Base-by-base conservation (phyloP, 2,888 invertebrate species). In the Deilephila porcellus region DNA sequence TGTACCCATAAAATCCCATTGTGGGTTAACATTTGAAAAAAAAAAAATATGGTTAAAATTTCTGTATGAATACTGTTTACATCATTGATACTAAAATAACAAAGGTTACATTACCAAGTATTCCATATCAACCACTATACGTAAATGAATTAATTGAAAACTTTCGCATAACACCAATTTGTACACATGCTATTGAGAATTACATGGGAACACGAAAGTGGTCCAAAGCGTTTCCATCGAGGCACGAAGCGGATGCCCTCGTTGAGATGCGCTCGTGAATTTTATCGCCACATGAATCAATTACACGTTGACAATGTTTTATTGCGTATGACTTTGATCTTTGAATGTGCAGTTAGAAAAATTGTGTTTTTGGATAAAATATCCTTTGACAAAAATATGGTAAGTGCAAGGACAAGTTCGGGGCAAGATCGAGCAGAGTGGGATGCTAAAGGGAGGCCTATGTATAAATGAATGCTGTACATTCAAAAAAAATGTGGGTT, bases 151-250 rank as follows among this genome's bases (percentile, higher is more conserved):
- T 25, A 25, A 45, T 8, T 63, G 67, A 67, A 67, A 52, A 67
- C 67, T 67, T 67, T 67, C 67, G 17, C 45, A 52, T 67, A 67
- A 67, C 25, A 20, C 52, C 67, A 67, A 67, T 67, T 52, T 67
- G 52, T 11, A 20, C 45, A 37, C 52, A 52, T 52, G 52, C 64
- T 25, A 67, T 67, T 67, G 52, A 67, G 14, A 63, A 25, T 67
- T 67, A 52, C 52, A 67, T 25, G 67, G 52, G 67, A 67, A 67
- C 52, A 52, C 17, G 67, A 67, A 67, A 67, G 67, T 67, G 14
- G 67, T 67, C 45, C 67, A 52, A 6, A 45, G n/a, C n/a, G 14
- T 25, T 45, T 67, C 45, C 20, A 67, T 52, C 45, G 52, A 45
- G 25, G 25, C 52, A 25, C n/a, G n/a, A 64, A 64, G 20, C 52